A percentile compares a stretch with the other conserved stretches of the same genome.
These are phyloP conservation scores for Eidolon dupreanum DNA, from an alignment of 2,797 vertebrate species.

Conservation along the genomic window DNA sequence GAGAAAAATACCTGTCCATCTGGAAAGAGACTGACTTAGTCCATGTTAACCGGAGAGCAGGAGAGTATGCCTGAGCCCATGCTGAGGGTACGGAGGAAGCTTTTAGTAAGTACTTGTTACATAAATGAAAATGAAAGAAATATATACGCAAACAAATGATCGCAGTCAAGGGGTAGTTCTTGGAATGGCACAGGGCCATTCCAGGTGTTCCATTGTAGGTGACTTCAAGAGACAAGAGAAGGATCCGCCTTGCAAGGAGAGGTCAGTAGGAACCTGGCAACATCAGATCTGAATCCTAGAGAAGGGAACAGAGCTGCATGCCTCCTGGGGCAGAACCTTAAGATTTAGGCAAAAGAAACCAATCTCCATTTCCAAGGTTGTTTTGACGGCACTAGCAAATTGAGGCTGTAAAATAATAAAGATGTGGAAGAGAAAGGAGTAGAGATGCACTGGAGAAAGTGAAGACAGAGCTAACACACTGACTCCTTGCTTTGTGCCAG, in stretches of 20 bases:
- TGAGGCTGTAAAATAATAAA: background rate
- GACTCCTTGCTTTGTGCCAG: background rate
- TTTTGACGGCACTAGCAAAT: background rate
- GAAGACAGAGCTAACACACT: fast-evolving
- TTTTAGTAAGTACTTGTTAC: background rate
- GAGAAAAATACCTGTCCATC: background rate
- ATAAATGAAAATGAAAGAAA: background rate
- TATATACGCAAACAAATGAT: background rate
- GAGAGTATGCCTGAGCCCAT: background rate
- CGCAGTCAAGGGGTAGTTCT: background rate
- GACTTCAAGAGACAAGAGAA: background rate
- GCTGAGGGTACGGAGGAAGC: background rate
- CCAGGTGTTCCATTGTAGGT: background rate
- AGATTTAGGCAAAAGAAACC: background rate
- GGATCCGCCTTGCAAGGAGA: background rate
- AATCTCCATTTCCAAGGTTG: background rate
- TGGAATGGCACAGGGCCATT: background rate
- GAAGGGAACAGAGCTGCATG: background rate
- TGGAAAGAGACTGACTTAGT: background rate
- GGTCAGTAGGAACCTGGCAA: background rate
- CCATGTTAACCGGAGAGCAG: background rate
- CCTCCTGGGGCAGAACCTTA: background rate
- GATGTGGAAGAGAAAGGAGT: background rate
- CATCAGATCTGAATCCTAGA: too few species aligned
- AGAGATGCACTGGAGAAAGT: background rate